Conservation (phyloP, 1,140 invertebrate genomes). For the Mizuhopecten yessoensis region DNA sequence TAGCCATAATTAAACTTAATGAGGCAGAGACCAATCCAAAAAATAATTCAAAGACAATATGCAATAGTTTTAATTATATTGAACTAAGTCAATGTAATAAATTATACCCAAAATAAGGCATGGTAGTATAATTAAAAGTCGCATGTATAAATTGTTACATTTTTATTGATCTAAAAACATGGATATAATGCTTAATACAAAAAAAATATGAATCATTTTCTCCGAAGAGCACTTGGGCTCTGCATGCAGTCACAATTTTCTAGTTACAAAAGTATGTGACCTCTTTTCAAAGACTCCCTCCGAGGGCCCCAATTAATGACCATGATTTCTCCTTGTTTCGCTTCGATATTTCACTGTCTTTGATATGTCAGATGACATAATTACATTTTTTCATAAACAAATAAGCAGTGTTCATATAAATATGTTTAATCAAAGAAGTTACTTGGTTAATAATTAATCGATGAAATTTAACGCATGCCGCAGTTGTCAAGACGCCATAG, state of each 20-base stretch:
- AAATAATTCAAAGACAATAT: too few relatives aligned
- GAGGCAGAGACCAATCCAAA: too few relatives aligned
- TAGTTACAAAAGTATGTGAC: not conserved
- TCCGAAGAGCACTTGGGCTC: too few relatives aligned
- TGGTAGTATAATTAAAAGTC: too few relatives aligned
- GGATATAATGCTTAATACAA: too few relatives aligned
- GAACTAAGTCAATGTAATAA: too few relatives aligned
- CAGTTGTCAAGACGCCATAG: constrained; percentile 70
- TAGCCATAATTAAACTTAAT: too few relatives aligned
- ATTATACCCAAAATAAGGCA: too few relatives aligned
- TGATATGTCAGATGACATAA: not conserved
- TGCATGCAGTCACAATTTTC: not conserved
- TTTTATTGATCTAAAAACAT: too few relatives aligned
- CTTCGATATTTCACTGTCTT: not conserved
- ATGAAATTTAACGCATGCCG: constrained; percentile 54
- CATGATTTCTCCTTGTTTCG: constrained; percentile 38
- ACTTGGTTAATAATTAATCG: not conserved
- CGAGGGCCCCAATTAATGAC: not conserved
- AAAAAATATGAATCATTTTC: too few relatives aligned
- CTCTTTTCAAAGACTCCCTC: not conserved
- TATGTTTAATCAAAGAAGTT: constrained; percentile 9
- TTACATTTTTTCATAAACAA: not conserved
- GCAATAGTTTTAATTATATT: too few relatives aligned
- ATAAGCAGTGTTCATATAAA: not conserved
- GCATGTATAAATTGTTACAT: too few relatives aligned